Base-by-base conservation (phyloP, 2,888 invertebrate species). In the Microctonus hyperodae region DNA sequence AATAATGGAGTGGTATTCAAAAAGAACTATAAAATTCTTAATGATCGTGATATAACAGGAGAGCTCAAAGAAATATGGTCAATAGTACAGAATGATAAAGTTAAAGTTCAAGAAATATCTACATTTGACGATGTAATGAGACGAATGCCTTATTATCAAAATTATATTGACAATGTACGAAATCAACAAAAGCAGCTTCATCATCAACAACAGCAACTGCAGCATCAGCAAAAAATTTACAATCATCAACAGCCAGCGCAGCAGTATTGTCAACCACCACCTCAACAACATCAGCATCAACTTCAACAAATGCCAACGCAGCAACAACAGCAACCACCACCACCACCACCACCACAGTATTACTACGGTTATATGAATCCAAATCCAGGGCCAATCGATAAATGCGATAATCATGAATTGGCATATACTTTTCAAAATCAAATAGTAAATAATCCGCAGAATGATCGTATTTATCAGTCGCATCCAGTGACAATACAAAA, bases 41-140 rank as follows among this genome's bases (percentile, higher is more conserved):
- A 88, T 75, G 91, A 91, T 76, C 85, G 90, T 25, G 91, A 91
- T 79, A 85, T 91, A 68, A 89, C 90, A 0, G 92, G 91, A 0
- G 91, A 91, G 79, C 82, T 91, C 23, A 91, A 91, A 78, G 91
- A 91, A 78, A 90, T 91, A 1, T 91, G 91, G 91, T 88, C 89
- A 20, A 90, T 90, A 0, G 90, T 91, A 1, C 90, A 91, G 72
- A 82, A 87, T 58, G 89, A 89, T 66, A 72, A 86, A 40, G 89
- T 88, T 70, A 87, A 87, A 67, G 85, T 86, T 11, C 74, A 85
- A 74, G 85, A 74, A 51, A 86, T 85, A 61, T 85, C 86, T 79
- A 80, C 77, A 78, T 79, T 22, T 9, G 83, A 84, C 22, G 81
- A 70, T 20, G 57, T 64, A 50, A 64, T 48, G 53, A 67, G 79